Percentiles rank a stretch among this genome's conserved stretches.
Conservation (phyloP, 2,888 invertebrate genomes). For the Lithophane socia region DNA sequence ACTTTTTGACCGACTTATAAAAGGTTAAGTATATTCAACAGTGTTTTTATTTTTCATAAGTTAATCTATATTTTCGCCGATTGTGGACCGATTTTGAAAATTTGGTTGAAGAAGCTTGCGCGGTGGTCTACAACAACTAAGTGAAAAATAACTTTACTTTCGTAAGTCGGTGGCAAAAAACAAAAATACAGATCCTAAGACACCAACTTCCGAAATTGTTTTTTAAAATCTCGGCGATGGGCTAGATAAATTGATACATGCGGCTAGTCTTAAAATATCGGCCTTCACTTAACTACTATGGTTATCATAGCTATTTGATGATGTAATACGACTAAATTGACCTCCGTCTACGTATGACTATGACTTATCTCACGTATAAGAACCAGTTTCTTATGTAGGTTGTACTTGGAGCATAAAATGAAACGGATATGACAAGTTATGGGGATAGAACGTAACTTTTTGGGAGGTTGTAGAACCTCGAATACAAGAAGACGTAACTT, state of each 20-base stretch:
- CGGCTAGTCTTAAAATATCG: constrained; percentile 35
- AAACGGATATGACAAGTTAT: constrained; percentile 27
- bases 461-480: too few relatives aligned
- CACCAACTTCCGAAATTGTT: too few relatives aligned
- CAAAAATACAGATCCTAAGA: too few relatives aligned
- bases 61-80: too few relatives aligned
- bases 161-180: too few relatives aligned
- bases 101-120: too few relatives aligned
- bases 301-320: constrained; percentile 72
- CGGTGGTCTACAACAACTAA: too few relatives aligned
- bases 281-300: constrained; percentile 56
- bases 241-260: constrained; percentile 7
- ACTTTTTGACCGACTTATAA: too few relatives aligned
- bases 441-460: neutral
- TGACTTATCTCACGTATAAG: constrained; percentile 74
- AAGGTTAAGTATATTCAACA: too few relatives aligned
- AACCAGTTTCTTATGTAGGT: constrained; percentile 79
- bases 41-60: too few relatives aligned
- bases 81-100: too few relatives aligned
- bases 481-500: neutral
- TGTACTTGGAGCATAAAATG: constrained; percentile 50
- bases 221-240: neutral
- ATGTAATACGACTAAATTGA: constrained; percentile 78
- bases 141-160: too few relatives aligned
- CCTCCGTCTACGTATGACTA: constrained; percentile 71